Evolutionary conservation across 2,888 invertebrate species (phyloP).

Genomic region (Xanthia togata): DNA sequence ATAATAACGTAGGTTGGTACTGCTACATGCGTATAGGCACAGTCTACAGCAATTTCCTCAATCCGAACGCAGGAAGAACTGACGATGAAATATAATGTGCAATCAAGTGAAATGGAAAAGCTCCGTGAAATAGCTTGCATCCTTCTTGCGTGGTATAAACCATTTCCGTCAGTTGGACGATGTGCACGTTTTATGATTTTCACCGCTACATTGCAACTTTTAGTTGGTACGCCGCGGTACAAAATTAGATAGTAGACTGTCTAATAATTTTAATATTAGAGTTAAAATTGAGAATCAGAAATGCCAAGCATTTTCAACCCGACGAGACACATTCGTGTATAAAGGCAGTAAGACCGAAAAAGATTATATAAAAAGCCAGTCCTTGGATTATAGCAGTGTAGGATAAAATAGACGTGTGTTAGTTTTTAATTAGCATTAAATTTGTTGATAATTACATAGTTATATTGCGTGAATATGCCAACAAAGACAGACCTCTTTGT

Average conservation of each 20-base stretch:
- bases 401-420: constrained; percentile 39
- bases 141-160: constrained; percentile 83
- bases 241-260: constrained; percentile 53
- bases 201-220: constrained; percentile 76
- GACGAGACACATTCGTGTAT: constrained; percentile 47
- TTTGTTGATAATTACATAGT: constrained; percentile 24
- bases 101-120: constrained; percentile 82
- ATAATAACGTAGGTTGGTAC: constrained; percentile 2
- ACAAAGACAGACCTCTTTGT: neutral
- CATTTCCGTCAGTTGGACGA: constrained; percentile 79
- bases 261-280: constrained; percentile 64
- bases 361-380: constrained; percentile 20
- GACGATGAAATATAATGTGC: constrained; percentile 82
- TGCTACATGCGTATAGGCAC: neutral
- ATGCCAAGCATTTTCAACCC: constrained; percentile 13
- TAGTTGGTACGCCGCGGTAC: constrained; percentile 66
- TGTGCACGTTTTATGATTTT: constrained; percentile 82
- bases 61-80: constrained; percentile 56
- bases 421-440: constrained; percentile 48
- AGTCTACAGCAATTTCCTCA: constrained; percentile 40
- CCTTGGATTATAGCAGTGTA: constrained; percentile 21
- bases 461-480: constrained; percentile 26
- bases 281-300: constrained; percentile 36
- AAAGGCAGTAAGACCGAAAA: constrained; percentile 23
- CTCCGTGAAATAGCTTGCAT: constrained; percentile 77